Base-by-base conservation (phyloP, 2,888 invertebrate genomes). In the Drosophila falleni region DNA sequence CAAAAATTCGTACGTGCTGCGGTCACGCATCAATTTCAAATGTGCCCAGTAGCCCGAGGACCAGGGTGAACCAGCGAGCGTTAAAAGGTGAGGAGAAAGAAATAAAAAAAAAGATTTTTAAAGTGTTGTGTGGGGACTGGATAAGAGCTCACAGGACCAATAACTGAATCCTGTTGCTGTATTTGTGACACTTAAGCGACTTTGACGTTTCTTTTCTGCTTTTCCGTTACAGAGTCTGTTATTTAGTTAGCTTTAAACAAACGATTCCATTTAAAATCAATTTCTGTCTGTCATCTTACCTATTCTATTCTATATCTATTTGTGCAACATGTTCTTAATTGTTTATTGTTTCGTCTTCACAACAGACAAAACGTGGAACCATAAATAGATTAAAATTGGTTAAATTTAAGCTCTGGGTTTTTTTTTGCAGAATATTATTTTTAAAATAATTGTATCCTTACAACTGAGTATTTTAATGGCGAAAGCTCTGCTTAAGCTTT, bases 21-120 rank as follows among this genome's bases (percentile, higher is more conserved):
- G 88, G 90, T 85, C 89, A 85, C 87, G 81, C 79, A 79, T 89
- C 83, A 81, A 78, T 85, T 78, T 77, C 63, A 35, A 31, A 19
- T 68, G 59, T 37, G n/a, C 16, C 5, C 2, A 26, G 51, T 46
- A 42, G 11, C 23, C 50, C 39, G 8, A 10, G 39, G n/a, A 55
- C 13, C 67, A 44, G 47, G 29, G n/a, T n/a, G n/a, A n/a, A n/a
- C n/a, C n/a, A n/a, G n/a, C n/a, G n/a, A n/a, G n/a, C n/a, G n/a
- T n/a, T n/a, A n/a, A n/a, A n/a, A n/a, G n/a, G n/a, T n/a, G n/a
- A n/a, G n/a, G n/a, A n/a, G n/a, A n/a, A n/a, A n/a, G n/a, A n/a
- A n/a, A n/a, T n/a, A n/a, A n/a, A n/a, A n/a, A n/a, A n/a, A n/a
- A n/a, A n/a, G n/a, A n/a, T n/a, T n/a, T n/a, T n/a, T n/a, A n/a